Evolutionary conservation across 1,140 invertebrate species (phyloP).

Genomic region (Eriosoma lanigerum): DNA sequence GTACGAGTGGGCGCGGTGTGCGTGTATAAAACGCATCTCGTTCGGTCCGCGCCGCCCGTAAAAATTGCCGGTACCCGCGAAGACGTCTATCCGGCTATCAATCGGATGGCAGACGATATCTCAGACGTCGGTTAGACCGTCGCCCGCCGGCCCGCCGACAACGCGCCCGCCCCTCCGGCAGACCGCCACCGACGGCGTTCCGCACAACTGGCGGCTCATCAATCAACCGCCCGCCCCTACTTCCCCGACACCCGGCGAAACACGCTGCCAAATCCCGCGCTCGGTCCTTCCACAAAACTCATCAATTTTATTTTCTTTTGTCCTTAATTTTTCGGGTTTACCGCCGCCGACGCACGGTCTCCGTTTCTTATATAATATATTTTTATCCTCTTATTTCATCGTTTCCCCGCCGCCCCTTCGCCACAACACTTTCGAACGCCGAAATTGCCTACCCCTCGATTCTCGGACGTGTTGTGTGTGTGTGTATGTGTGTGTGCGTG

Average conservation of each 20-base stretch:
- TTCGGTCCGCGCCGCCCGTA: slow-evolving; percentile 21
- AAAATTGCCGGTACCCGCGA: slow-evolving; percentile 49
- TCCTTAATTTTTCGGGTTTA: slow-evolving; percentile 51
- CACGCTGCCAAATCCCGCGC: slow-evolving; percentile 8
- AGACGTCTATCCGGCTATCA: slow-evolving; percentile 51
- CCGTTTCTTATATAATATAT: slow-evolving; percentile 11
- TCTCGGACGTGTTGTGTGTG: too few species aligned
- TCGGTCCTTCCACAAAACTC: slow-evolving; percentile 19
- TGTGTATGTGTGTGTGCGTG: too few species aligned
- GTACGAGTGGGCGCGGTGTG: neutral
- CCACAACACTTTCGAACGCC: neutral
- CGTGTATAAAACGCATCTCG: too few species aligned
- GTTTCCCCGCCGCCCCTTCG: neutral
- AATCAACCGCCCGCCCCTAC: slow-evolving; percentile 37
- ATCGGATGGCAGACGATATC: slow-evolving; percentile 48
- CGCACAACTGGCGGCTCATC: slow-evolving; percentile 32
- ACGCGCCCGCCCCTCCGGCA: too few species aligned
- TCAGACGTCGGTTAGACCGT: slow-evolving; percentile 47
- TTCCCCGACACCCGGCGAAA: neutral
- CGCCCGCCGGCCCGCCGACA: neutral
- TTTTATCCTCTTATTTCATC: neutral
- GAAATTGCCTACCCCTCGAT: too few species aligned
- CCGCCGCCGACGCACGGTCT: neutral
- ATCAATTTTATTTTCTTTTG: slow-evolving; percentile 48
- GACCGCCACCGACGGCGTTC: neutral